Conservation (phyloP, 2,888 invertebrate species). For the Spilosoma lubricipeda region DNA sequence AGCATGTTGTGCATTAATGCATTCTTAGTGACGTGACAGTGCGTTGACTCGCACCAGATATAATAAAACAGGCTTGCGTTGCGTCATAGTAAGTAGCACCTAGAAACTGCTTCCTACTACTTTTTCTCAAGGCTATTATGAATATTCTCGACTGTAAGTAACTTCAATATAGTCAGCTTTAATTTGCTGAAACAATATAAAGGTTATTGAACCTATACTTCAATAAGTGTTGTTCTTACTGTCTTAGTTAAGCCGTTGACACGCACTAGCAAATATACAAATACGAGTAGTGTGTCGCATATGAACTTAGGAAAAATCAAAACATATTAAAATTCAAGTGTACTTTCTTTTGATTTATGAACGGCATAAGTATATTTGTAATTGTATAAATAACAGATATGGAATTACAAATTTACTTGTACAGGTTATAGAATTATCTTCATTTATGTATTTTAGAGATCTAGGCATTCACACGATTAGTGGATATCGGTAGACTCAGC, state of each 20-base stretch:
- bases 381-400: neutral
- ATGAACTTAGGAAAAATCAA: neutral
- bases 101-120: neutral
- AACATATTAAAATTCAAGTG: neutral
- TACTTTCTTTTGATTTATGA: neutral
- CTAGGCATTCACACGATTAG: neutral
- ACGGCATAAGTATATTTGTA: neutral
- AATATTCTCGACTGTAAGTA: too few species aligned
- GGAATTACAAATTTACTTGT: neutral
- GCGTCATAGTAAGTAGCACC: slow-evolving; percentile 27
- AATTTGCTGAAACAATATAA: too few species aligned
- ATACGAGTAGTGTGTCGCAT: neutral
- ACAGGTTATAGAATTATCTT: neutral
- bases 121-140: too few species aligned
- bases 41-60: slow-evolving; percentile 31
- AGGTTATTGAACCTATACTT: neutral
- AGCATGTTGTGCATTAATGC: slow-evolving; percentile 22
- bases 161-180: too few species aligned
- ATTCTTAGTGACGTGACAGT: slow-evolving; percentile 32
- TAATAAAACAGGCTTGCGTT: slow-evolving; percentile 24
- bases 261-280: neutral
- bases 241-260: neutral
- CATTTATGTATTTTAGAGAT: neutral
- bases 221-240: neutral
- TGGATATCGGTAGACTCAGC: neutral